Evolutionary conservation across 2,113 vertebrate species (phyloP).

Genomic region (Toxotes jaculatrix): DNA sequence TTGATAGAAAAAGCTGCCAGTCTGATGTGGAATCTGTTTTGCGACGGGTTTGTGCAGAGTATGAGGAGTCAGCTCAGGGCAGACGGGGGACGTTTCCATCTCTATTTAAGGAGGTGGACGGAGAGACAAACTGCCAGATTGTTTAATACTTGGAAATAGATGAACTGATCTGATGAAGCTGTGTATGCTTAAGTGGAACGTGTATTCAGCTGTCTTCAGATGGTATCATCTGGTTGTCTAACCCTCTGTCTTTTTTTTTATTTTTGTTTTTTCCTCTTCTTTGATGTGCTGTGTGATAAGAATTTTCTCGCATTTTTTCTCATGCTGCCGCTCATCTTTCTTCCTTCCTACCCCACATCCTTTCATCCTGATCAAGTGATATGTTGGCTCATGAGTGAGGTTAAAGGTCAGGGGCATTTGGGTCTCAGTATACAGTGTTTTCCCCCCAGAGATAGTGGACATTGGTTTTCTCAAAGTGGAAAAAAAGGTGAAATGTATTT

Average conservation of each 20-base stretch:
- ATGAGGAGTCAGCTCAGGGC: slow-evolving; percentile 42
- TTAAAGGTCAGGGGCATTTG: slow-evolving; percentile 31
- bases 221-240: not conserved
- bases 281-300: slow-evolving; percentile 13
- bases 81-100: slow-evolving; percentile 56
- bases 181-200: slow-evolving; percentile 10
- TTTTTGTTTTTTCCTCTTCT: not conserved
- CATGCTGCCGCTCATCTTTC: not conserved
- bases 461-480: not conserved
- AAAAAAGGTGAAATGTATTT: not conserved
- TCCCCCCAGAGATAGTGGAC: not conserved
- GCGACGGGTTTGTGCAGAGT: not conserved
- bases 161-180: slow-evolving; percentile 12
- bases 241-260: not conserved
- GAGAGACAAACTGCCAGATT: slow-evolving; percentile 36
- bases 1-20: not conserved
- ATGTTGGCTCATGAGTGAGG: not conserved
- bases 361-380: slow-evolving; percentile 29
- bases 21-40: slow-evolving; percentile 10
- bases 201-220: slow-evolving; percentile 24
- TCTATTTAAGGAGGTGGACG: slow-evolving; percentile 60
- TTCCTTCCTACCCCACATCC: not conserved
- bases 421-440: not conserved
- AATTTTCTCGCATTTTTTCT: slow-evolving; percentile 1
- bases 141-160: slow-evolving; percentile 46